Conservation (phyloP, 2,888 invertebrate species). For the Pimpla rufipes region DNA sequence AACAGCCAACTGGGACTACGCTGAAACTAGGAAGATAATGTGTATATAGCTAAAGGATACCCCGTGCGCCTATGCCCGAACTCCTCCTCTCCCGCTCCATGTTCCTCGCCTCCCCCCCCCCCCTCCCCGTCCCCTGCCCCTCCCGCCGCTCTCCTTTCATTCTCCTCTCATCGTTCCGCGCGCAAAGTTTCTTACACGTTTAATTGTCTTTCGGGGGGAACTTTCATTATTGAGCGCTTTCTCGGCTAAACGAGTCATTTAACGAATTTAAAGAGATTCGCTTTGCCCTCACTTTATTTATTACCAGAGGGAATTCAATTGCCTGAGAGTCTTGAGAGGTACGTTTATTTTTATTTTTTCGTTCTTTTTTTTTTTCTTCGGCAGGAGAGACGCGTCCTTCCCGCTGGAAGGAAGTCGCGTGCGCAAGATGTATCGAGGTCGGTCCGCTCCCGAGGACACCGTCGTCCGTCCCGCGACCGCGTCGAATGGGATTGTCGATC, state of each 20-base stretch:
- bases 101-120: conserved; percentile 10
- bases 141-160: background rate
- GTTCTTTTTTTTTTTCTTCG: background rate
- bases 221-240: conserved; percentile 56
- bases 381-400: background rate
- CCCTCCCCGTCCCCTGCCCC: conserved; percentile 14
- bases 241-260: conserved; percentile 50
- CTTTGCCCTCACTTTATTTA: conserved; percentile 14
- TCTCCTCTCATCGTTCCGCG: conserved; percentile 43
- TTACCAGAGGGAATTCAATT: conserved; percentile 9
- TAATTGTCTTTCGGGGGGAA: conserved; percentile 56
- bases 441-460: conserved; percentile 29
- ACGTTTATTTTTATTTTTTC: background rate
- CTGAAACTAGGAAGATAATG: conserved; percentile 58
- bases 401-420: background rate
- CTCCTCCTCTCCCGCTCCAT: conserved; percentile 8
- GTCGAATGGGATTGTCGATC: conserved; percentile 51
- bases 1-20: conserved; percentile 41
- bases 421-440: conserved; percentile 50
- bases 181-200: conserved; percentile 58
- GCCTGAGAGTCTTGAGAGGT: background rate
- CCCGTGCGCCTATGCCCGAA: conserved; percentile 16
- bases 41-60: conserved; percentile 26
- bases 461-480: conserved; percentile 15
- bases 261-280: background rate